Percentiles rank a stretch among this genome's conserved stretches.
Conservation (phyloP, 2,113 vertebrate genomes). For the Dendropsophus ebraccatus region DNA sequence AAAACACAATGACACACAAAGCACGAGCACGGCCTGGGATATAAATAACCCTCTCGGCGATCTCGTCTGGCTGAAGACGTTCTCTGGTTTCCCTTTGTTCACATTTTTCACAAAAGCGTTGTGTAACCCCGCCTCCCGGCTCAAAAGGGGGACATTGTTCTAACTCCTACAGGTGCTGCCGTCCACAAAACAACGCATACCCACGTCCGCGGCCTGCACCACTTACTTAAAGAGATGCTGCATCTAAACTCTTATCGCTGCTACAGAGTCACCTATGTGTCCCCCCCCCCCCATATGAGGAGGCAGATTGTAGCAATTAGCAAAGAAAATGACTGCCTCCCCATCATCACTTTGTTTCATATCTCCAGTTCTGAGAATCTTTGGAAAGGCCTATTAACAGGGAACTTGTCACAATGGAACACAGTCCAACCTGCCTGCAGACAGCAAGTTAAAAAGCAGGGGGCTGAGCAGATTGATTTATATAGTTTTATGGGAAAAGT, state of each 20-base stretch:
- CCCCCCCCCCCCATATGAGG: too few relatives aligned
- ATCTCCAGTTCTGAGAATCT: neutral
- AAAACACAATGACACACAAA: neutral
- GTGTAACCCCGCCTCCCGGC: neutral
- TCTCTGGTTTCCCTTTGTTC: conserved; percentile 35
- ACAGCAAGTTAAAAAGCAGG: too few relatives aligned
- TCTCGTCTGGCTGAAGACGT: neutral
- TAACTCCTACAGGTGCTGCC: conserved; percentile 49
- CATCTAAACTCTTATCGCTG: neutral
- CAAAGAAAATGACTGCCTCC: too few relatives aligned
- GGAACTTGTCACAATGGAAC: too few relatives aligned
- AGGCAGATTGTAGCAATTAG: neutral
- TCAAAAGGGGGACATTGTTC: conserved; percentile 46
- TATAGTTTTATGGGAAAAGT: too few relatives aligned
- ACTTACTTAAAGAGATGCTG: neutral
- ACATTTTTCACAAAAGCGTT: conserved; percentile 10
- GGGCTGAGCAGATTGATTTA: too few relatives aligned
- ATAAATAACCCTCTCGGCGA: conserved; percentile 15
- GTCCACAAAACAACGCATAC: neutral
- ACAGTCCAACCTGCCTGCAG: too few relatives aligned
- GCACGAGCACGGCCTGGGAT: neutral
- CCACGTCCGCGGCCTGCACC: too few relatives aligned
- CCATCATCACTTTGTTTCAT: neutral
- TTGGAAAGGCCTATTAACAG: neutral
- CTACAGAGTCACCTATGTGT: neutral